Evolutionary conservation across 2,113 vertebrate species (phyloP).

Genomic region (Burhinus oedicnemus): DNA sequence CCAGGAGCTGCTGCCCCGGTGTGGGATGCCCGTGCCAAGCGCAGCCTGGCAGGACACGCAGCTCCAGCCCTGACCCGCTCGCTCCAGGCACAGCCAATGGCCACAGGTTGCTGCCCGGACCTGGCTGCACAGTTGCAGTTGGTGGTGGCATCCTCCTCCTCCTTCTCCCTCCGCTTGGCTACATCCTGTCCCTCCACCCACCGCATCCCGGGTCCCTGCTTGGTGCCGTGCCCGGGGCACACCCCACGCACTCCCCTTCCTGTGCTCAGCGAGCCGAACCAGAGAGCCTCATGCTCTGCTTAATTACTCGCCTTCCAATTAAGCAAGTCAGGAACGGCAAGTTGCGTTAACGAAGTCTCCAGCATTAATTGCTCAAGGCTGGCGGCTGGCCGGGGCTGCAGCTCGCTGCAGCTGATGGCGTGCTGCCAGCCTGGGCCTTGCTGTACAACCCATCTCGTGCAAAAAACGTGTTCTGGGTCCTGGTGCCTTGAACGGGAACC

Average conservation of each 20-base stretch:
- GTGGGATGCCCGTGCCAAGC: rapidly evolving
- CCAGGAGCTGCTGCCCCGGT: not conserved
- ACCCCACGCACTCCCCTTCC: rapidly evolving
- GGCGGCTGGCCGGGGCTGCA: rapidly evolving
- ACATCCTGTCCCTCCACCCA: rapidly evolving
- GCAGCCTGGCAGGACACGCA: not conserved
- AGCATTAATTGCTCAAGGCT: not conserved
- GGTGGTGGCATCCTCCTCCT: not conserved
- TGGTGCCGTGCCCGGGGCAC: rapidly evolving
- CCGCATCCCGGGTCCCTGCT: rapidly evolving
- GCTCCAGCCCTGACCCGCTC: not conserved
- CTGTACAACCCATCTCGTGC: not conserved
- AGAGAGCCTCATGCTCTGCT: rapidly evolving
- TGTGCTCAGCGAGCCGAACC: not conserved
- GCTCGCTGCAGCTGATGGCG: not conserved
- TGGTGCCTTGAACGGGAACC: not conserved
- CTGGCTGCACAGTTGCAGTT: rapidly evolving
- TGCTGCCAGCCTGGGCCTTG: rapidly evolving
- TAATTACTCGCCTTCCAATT: not conserved
- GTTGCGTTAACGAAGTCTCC: not conserved
- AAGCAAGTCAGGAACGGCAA: not conserved
- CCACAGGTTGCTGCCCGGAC: not conserved
- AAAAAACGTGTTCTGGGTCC: not conserved
- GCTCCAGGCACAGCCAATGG: rapidly evolving
- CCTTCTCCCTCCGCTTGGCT: not conserved